Percentiles rank a stretch among this genome's conserved stretches.
phyloP scores from a whole-genome alignment of 2,113 vertebrate genomes.

The Sinocyclocheilus grahami region DNA sequence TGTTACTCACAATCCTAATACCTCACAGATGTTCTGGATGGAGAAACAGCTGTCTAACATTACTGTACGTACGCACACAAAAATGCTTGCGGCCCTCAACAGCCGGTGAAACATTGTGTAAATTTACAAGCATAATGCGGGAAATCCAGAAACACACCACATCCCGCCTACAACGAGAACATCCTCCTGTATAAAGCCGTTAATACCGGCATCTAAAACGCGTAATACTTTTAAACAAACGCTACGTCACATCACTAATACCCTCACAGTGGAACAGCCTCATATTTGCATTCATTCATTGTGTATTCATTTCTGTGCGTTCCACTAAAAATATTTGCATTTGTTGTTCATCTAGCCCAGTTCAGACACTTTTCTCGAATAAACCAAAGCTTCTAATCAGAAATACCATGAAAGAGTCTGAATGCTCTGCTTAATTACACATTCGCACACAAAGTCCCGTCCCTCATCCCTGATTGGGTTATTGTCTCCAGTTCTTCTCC shows the following conservation, averaged over 20 bases:
- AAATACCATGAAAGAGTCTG: slow-evolving; percentile 11
- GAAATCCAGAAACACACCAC: background rate
- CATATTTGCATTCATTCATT: background rate
- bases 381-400: slow-evolving; percentile 19
- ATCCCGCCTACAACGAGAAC: background rate
- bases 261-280: background rate
- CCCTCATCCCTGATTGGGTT: slow-evolving; percentile 68
- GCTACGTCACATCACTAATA: background rate
- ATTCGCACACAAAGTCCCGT: slow-evolving; percentile 64
- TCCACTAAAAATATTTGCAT: slow-evolving; percentile 28
- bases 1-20: slow-evolving; percentile 44
- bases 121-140: background rate
- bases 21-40: slow-evolving; percentile 41
- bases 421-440: slow-evolving; percentile 69
- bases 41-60: slow-evolving; percentile 37
- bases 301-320: background rate
- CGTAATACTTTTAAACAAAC: background rate
- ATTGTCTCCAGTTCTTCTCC: slow-evolving; percentile 61
- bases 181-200: background rate
- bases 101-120: background rate
- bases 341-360: slow-evolving; percentile 22
- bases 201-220: background rate
- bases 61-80: slow-evolving; percentile 33
- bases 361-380: background rate
- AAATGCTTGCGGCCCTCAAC: slow-evolving; percentile 4